phyloP scores from a whole-genome alignment of 2,113 vertebrate species.

The Penelope pileata region DNA sequence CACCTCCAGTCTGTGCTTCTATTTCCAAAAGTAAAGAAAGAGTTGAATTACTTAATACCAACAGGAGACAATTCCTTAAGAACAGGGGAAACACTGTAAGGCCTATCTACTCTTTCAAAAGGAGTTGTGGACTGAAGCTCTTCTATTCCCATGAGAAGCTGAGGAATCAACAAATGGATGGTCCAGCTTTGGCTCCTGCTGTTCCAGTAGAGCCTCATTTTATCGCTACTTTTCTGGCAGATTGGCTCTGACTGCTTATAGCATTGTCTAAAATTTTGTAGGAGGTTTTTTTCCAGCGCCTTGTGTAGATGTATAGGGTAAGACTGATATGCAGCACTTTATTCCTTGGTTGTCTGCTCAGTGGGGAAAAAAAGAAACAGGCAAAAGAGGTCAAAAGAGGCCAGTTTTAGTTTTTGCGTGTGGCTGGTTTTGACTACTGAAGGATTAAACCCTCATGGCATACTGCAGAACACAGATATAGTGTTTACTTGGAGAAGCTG shows the following conservation, averaged over 20 bases:
- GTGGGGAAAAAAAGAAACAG: background rate
- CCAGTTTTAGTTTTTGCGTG: background rate
- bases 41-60: background rate
- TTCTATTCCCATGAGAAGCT: background rate
- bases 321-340: background rate
- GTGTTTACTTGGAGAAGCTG: background rate
- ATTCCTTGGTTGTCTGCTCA: background rate
- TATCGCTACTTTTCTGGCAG: background rate
- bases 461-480: background rate
- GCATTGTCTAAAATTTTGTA: background rate
- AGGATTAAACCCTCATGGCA: background rate
- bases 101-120: background rate
- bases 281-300: background rate
- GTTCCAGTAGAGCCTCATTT: background rate
- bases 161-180: background rate
- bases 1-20: background rate
- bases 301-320: background rate
- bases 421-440: background rate
- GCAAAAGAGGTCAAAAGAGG: background rate
- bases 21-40: background rate
- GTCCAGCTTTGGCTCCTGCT: background rate
- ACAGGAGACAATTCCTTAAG: background rate
- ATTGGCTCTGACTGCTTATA: background rate
- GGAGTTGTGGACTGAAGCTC: background rate
- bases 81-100: background rate